Percentiles rank a stretch among this genome's conserved stretches.
Conservation (phyloP, 2,888 invertebrate genomes). For the Serrognathus titanus region DNA sequence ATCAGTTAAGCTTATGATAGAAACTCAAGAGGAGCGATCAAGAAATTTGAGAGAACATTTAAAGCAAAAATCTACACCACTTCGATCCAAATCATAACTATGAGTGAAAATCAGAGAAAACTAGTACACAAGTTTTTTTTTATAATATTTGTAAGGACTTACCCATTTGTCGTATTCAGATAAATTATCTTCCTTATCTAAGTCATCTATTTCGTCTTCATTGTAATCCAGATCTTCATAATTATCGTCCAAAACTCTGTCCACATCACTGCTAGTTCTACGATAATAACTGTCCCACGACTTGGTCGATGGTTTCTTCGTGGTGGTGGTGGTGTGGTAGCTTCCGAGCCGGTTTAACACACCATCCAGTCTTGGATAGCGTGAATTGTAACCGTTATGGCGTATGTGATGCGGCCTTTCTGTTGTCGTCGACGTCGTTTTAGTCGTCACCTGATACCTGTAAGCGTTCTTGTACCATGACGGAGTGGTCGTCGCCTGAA, state of each 20-base stretch:
- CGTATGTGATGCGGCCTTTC: slow-evolving; percentile 9
- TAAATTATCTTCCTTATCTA: slow-evolving; percentile 7
- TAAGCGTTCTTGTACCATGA: slow-evolving; percentile 11
- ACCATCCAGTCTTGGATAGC: slow-evolving; percentile 11
- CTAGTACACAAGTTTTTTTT: too few relatives aligned
- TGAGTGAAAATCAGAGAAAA: too few relatives aligned
- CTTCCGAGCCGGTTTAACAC: slow-evolving; percentile 10
- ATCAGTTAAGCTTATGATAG: too few relatives aligned
- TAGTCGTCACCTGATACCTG: slow-evolving; percentile 5
- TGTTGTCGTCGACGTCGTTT: slow-evolving; percentile 9
- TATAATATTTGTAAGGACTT: not conserved
- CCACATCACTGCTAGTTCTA: not conserved
- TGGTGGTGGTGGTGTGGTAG: not conserved
- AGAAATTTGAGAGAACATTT: too few relatives aligned
- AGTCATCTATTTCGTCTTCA: slow-evolving; percentile 7
- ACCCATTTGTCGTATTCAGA: slow-evolving; percentile 12
- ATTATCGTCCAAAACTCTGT: slow-evolving; percentile 3
- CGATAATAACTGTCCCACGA: not conserved
- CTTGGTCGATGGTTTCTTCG: slow-evolving; percentile 7
- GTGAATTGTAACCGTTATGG: slow-evolving; percentile 12
- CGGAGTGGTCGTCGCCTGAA: not conserved
- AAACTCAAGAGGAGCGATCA: too few relatives aligned
- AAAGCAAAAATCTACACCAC: too few relatives aligned
- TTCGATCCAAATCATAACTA: too few relatives aligned
- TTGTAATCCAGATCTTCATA: slow-evolving; percentile 10